Evolutionary conservation across 1,140 invertebrate genomes (phyloP), one percentile per base, ranked within the genome.

Genomic region (Drosophila kepulauana): DNA sequence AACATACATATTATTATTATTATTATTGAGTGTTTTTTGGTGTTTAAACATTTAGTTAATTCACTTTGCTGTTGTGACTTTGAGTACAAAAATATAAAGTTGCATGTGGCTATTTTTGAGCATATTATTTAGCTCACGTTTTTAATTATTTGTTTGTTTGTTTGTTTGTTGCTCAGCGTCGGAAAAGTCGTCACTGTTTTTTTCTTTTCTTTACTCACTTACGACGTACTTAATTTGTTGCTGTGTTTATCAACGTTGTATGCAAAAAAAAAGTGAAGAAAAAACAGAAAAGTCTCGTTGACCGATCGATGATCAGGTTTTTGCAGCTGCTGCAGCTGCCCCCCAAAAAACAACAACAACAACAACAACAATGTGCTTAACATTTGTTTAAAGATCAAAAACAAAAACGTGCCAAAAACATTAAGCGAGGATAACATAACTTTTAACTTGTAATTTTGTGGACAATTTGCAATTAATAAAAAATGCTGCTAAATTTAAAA

Each of bases 221-320:
- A 38, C 35, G 35, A 30, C 25, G 25, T 35, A 69, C 48, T 54
- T 69, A 30, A 69, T 62, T 74, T 56, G 58, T 75, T 70, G 51
- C 35, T 33, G 5, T 38, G 2, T 75, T 70, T 75, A 70, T 75
- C 58, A 75, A 75, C 66, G 58, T 74, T 38, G 62, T 75, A 82
- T 85, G 82, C 69, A 78, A 81, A 86, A 87, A 68, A 33, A 8
- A 5, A 33, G 7, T 8, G 7, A 33, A 33, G 35, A 7, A 38
- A 38, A 7, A 38, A 38, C 35, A 38, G 10, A 38, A 38, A 38
- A 38, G 35, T 10, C 35, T 38, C 35, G 35, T 10, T 38, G 35
- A 38, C 35, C 81, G 81, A 86, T 82, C 81, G 81, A 86, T 82
- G 82, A 86, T 86, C 82, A 86, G 35, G 82, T 82, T 86, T 86